Conservation (phyloP, 2,113 vertebrate genomes). For the Nyctibius bracteatus region DNA sequence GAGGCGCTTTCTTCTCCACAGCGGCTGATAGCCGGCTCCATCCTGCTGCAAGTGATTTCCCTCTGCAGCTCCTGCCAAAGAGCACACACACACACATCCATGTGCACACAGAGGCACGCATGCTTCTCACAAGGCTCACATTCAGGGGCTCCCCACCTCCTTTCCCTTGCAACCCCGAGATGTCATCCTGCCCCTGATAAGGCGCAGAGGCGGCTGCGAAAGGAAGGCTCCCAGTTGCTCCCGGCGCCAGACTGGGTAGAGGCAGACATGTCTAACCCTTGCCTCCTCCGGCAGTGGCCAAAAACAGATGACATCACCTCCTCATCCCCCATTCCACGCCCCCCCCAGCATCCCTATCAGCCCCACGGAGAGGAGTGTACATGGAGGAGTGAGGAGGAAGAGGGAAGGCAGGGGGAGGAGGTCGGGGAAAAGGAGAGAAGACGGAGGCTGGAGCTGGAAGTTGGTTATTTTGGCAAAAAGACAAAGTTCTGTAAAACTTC, state of each 20-base stretch:
- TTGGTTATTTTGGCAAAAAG: slow-evolving; percentile 69
- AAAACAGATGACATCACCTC: slow-evolving; percentile 60
- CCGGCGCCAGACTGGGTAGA: slow-evolving; percentile 58
- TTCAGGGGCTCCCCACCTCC: slow-evolving; percentile 3
- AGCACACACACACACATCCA: background rate
- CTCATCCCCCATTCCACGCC: background rate
- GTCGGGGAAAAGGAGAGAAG: background rate
- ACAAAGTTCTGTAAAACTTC: slow-evolving; percentile 62
- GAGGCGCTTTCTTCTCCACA: background rate
- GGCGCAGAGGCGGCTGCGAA: background rate
- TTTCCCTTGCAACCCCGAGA: background rate
- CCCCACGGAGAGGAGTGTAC: background rate
- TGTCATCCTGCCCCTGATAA: slow-evolving; percentile 60
- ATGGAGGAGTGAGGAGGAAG: background rate
- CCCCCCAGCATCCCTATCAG: background rate
- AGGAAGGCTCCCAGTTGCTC: slow-evolving; percentile 41
- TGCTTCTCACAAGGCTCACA: background rate
- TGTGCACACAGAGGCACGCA: background rate
- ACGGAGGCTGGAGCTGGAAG: background rate
- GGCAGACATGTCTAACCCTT: background rate
- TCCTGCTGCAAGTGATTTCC: background rate
- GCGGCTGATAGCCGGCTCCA: background rate
- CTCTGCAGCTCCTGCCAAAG: background rate
- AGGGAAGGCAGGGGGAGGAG: background rate
- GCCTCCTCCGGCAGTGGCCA: background rate